A percentile compares a stretch with the other conserved stretches of the same genome.
Evolutionary conservation across 2,888 invertebrate genomes (phyloP).

Genomic region (Abrostola tripartita): DNA sequence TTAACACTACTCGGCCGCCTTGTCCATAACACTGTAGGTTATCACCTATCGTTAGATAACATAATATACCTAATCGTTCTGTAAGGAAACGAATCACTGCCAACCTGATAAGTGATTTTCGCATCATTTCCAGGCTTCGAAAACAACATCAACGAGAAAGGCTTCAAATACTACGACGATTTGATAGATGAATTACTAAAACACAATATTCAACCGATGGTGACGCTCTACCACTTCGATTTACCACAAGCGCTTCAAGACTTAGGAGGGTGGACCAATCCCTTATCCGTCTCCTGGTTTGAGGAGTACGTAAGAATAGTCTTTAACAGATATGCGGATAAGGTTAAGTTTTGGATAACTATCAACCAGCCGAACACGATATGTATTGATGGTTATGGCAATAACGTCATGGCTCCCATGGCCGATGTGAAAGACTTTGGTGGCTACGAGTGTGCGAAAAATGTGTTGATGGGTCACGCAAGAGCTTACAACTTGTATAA

Average conservation of each 20-base stretch:
- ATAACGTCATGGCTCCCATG: slow-evolving; percentile 69
- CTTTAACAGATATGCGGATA: slow-evolving; percentile 79
- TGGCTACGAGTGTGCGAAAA: slow-evolving; percentile 87
- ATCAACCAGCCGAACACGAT: slow-evolving; percentile 88
- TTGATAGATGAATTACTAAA: slow-evolving; percentile 84
- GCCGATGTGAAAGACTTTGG: slow-evolving; percentile 75
- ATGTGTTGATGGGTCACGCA: slow-evolving; percentile 89
- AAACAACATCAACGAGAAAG: slow-evolving; percentile 76
- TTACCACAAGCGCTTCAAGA: slow-evolving; percentile 75
- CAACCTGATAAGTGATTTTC: neutral
- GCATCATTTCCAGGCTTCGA: slow-evolving; percentile 65
- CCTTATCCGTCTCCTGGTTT: slow-evolving; percentile 76
- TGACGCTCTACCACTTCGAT: slow-evolving; percentile 77
- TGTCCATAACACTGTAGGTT: neutral
- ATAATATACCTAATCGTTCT: neutral
- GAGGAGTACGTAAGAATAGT: slow-evolving; percentile 81
- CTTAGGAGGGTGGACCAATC: slow-evolving; percentile 76
- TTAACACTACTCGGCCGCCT: neutral
- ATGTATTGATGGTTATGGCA: slow-evolving; percentile 83
- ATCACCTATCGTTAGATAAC: slow-evolving; percentile 24
- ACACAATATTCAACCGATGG: slow-evolving; percentile 74
- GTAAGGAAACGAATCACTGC: neutral
- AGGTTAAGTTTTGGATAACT: slow-evolving; percentile 89
- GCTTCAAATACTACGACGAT: slow-evolving; percentile 86
- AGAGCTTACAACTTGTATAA: slow-evolving; percentile 81